A percentile compares a stretch with the other conserved stretches of the same genome.
These are phyloP conservation scores for Conus ventricosus DNA, from an alignment of 1,140 invertebrate species.

Conservation along the genomic window DNA sequence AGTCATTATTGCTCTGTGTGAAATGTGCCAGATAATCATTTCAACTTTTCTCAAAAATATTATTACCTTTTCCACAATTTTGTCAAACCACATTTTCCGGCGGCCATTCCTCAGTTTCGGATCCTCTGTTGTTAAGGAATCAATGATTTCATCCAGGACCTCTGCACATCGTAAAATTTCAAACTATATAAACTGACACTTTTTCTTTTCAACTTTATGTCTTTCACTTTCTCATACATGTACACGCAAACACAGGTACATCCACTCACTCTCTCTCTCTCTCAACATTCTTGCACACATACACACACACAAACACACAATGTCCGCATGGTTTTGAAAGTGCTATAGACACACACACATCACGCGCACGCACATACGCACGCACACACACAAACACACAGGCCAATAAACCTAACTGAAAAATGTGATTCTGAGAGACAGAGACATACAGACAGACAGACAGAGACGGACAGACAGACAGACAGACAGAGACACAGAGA, in stretches of 20 bases:
- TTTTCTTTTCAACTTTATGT: not conserved
- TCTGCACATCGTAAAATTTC: constrained; percentile 1
- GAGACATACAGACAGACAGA: not conserved
- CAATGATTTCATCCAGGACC: constrained; percentile 29
- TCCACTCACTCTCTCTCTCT: not conserved
- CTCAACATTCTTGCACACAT: not conserved
- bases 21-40: too few species aligned
- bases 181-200: not conserved
- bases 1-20: too few species aligned
- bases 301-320: not conserved
- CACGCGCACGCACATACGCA: not conserved
- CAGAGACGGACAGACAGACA: not conserved
- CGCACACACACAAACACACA: too few species aligned
- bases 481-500: not conserved
- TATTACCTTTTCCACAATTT: constrained; percentile 27
- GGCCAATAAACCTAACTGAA: too few species aligned
- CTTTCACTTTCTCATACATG: not conserved
- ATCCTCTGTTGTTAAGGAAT: not conserved
- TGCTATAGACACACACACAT: not conserved
- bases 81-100: constrained; percentile 17
- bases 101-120: constrained; percentile 28
- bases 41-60: too few species aligned
- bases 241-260: too few species aligned
- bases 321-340: too few species aligned
- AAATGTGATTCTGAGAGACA: not conserved